phyloP scores from a whole-genome alignment of 2,797 vertebrate genomes.

The Anniella stebbinsi region DNA sequence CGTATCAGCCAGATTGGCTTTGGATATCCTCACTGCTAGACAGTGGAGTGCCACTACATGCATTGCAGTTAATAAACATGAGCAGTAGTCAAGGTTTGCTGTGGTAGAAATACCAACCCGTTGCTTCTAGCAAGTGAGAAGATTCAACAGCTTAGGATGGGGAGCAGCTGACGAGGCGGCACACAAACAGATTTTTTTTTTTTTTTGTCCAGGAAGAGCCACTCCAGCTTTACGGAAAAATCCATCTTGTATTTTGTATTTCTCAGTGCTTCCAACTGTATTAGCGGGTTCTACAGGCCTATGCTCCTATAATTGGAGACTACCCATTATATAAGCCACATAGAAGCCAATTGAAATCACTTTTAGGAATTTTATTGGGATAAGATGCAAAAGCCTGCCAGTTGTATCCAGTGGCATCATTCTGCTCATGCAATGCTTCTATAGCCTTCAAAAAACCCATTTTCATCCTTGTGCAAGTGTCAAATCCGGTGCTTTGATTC shows the following conservation, averaged over 20 bases:
- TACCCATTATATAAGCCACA: not conserved
- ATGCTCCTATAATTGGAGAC: not conserved
- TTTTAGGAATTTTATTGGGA: conserved; percentile 1
- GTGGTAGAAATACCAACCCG: not conserved
- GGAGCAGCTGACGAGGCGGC: not conserved
- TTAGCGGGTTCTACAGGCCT: not conserved
- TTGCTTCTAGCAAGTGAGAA: not conserved
- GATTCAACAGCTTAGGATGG: not conserved
- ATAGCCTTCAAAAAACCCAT: not conserved
- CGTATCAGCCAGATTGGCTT: not conserved
- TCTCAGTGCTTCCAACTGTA: not conserved
- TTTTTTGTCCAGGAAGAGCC: not conserved
- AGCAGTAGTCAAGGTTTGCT: not conserved
- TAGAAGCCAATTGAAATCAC: not conserved
- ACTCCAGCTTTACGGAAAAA: not conserved
- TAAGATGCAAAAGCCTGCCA: not conserved
- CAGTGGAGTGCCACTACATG: no score
- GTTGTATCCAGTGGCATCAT: not conserved
- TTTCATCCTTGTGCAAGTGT: not conserved
- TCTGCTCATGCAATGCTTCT: not conserved
- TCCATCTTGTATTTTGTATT: not conserved
- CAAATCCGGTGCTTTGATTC: not conserved
- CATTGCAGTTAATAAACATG: not conserved
- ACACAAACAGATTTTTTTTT: not conserved
- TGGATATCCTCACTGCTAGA: not conserved